A percentile compares a stretch with the other conserved stretches of the same genome.
These are phyloP conservation scores for Collichthys lucidus DNA, from an alignment of 2,113 vertebrate genomes.

Conservation along the genomic window DNA sequence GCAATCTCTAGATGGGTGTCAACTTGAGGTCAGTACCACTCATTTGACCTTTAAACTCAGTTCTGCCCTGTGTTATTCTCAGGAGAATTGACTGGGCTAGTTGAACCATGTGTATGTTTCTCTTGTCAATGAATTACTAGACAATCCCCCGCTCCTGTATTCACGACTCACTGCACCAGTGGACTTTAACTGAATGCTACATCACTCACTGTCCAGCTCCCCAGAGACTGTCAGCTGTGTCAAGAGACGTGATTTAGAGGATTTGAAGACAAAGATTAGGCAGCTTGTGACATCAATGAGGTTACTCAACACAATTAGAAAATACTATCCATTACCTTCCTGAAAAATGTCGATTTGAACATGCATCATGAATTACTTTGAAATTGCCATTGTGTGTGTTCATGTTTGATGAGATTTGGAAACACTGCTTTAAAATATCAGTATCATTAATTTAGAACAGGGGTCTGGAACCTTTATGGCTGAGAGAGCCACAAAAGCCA, in stretches of 20 bases:
- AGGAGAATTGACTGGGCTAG: conserved; percentile 21
- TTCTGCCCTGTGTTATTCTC: conserved; percentile 28
- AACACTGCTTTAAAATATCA: background rate
- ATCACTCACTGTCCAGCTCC: conserved; percentile 50
- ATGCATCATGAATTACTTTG: background rate
- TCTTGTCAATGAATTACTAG: conserved; percentile 50
- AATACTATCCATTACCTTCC: background rate
- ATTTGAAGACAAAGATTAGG: conserved; percentile 14
- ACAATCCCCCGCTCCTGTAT: conserved; percentile 30
- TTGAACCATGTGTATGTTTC: conserved; percentile 33
- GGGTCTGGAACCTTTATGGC: no score
- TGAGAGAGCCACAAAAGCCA: no score
- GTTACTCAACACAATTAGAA: background rate
- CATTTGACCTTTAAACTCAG: conserved; percentile 67
- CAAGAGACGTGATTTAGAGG: conserved; percentile 30
- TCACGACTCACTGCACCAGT: conserved; percentile 50
- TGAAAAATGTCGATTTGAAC: background rate
- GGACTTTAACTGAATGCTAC: conserved; percentile 56
- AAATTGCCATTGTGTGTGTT: background rate
- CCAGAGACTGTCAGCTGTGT: conserved; percentile 29
- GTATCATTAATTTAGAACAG: background rate
- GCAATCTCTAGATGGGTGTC: conserved; percentile 53
- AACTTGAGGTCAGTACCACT: conserved; percentile 61
- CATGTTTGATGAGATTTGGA: background rate
- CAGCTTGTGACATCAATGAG: conserved; percentile 1